Evolutionary conservation across 1,140 invertebrate species (phyloP), one percentile per base, ranked within the genome.

Genomic region (Oncopeltus fasciatus): DNA sequence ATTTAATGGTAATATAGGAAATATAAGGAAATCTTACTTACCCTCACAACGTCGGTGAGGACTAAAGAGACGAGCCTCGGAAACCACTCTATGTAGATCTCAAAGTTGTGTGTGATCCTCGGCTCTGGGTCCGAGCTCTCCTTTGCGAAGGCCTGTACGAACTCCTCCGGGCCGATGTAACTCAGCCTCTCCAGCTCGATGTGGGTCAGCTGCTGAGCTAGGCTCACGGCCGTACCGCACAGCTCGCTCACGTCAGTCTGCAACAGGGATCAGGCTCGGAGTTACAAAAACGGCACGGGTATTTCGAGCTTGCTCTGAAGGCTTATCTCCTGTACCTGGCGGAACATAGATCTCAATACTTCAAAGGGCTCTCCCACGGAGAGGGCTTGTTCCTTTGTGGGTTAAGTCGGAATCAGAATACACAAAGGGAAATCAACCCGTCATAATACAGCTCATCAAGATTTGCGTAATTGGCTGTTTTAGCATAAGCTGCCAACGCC

Each of bases 11-110:
- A n/a, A 38, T 9, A 38, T 5, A 38, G 33, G 16, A 5, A 9
- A 38, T 38, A 9, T 9, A 38, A 9, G 2, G 16, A 46, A 46
- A 18, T 2, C 18, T n/a, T 49, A 69, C 69, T 75, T 77, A 93
- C 90, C 81, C 90, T 92, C 66, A 91, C 82, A 57, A 95, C 87
- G 79, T 96, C 92, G 28, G 92, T 92, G 5, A 92, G 92, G 5
- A 95, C 90, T 64, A 95, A 84, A 69, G 92, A 92, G 72, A 90
- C 95, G 18, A 97, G 81, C 69, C 90, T 81, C 74, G 96, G 95
- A 73, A 95, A 96, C 93, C 93, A 97, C 69, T 95, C 87, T 20
- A 94, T 88, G 72, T 98, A 97, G 18, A 90, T 88, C 72, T 95
- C 90, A 61, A 95, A 78, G 75, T 95, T 95, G 56, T 83, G 82